Evolutionary conservation across 2,888 invertebrate genomes (phyloP).

Genomic region (Sisyra terminalis): DNA sequence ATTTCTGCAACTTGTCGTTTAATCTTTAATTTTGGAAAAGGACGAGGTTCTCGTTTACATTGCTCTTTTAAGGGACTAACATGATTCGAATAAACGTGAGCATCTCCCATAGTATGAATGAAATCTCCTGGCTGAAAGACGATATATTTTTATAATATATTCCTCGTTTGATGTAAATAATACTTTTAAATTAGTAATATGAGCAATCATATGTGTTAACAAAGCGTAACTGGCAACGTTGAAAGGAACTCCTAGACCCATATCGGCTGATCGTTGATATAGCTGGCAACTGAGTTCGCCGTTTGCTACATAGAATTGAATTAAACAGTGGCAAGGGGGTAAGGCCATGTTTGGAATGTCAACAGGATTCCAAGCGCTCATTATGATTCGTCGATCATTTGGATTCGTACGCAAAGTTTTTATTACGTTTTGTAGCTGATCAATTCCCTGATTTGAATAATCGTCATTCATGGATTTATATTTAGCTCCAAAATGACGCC

Average conservation of each 20-base stretch:
- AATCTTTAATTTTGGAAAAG: conserved; percentile 71
- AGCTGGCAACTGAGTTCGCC: conserved; percentile 79
- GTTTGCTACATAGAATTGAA: conserved; percentile 81
- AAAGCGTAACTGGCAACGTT: conserved; percentile 95
- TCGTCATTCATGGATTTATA: conserved; percentile 69
- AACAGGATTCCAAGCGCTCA: conserved; percentile 90
- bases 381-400: conserved; percentile 73
- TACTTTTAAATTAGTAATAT: conserved; percentile 79
- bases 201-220: conserved; percentile 90
- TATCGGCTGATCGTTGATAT: conserved; percentile 93
- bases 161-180: neutral
- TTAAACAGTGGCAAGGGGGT: conserved; percentile 91
- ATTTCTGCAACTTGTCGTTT: conserved; percentile 56
- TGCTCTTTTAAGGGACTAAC: conserved; percentile 69
- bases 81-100: conserved; percentile 88
- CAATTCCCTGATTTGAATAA: conserved; percentile 68
- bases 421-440: conserved; percentile 73
- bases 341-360: conserved; percentile 85
- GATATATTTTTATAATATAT: conserved; percentile 9
- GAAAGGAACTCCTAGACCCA: conserved; percentile 97
- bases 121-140: conserved; percentile 71
- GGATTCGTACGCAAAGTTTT: conserved; percentile 65
- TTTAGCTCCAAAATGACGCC: conserved; percentile 91
- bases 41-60: conserved; percentile 54
- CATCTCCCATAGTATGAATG: conserved; percentile 86